phyloP scores from a whole-genome alignment of 1,140 invertebrate genomes.

The Chironomus striatipennis region DNA sequence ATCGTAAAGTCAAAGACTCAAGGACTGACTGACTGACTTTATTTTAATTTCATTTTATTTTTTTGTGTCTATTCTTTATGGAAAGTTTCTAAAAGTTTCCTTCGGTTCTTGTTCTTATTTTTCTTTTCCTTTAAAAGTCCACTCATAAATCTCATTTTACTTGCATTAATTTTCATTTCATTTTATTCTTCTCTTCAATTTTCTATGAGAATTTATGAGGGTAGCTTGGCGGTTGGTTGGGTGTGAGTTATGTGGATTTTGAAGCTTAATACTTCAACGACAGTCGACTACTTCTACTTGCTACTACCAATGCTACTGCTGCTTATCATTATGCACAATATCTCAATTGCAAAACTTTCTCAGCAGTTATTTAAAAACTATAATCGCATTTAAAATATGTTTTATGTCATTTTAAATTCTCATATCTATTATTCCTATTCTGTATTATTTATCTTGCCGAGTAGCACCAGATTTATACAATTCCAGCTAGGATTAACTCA shows the following conservation, averaged over 20 bases:
- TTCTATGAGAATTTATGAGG: background rate
- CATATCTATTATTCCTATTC: slow-evolving; percentile 9
- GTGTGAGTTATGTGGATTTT: background rate
- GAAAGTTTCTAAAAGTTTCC: background rate
- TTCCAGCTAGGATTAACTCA: slow-evolving; percentile 7
- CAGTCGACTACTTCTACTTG: background rate
- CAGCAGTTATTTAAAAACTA: slow-evolving; percentile 9
- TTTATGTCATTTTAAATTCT: slow-evolving; percentile 14
- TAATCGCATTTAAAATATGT: slow-evolving; percentile 14
- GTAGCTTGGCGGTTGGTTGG: background rate
- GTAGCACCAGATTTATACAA: background rate
- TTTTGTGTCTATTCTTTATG: background rate
- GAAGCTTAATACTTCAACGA: background rate
- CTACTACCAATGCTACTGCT: no score
- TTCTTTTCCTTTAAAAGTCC: background rate
- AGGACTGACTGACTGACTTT: background rate
- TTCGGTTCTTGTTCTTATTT: no score
- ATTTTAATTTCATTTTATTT: slow-evolving; percentile 10
- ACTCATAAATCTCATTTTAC: slow-evolving; percentile 14
- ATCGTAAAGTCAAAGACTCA: background rate
- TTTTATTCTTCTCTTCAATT: no score
- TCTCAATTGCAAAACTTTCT: background rate
- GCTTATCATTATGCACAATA: slow-evolving; percentile 13
- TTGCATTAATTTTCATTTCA: background rate
- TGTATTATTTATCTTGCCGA: slow-evolving; percentile 2